These are phyloP conservation scores for Talpa occidentalis DNA, from an alignment of 2,113 vertebrate genomes.

Conservation along the genomic window DNA sequence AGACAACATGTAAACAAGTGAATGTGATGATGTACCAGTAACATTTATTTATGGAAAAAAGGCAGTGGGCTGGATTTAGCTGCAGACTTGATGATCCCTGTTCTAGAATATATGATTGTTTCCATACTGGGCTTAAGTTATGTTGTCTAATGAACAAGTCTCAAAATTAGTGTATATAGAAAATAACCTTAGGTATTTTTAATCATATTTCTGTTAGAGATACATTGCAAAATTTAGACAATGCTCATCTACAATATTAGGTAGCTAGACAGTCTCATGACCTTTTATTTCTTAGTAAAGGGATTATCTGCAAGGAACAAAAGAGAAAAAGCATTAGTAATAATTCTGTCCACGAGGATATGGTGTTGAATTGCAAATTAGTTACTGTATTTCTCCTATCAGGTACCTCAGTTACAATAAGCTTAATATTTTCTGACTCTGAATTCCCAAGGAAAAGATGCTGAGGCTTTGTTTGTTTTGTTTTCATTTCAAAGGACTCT, in stretches of 20 bases:
- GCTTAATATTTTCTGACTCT: neutral
- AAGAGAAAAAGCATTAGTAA: neutral
- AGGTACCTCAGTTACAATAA: neutral
- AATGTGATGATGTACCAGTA: neutral
- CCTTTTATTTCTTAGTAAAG: neutral
- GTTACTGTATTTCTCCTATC: neutral
- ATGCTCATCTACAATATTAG: neutral
- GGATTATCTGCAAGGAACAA: neutral
- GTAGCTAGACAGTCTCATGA: neutral
- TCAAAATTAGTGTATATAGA: neutral
- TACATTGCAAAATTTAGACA: neutral
- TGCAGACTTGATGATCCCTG: neutral
- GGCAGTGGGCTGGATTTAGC: neutral
- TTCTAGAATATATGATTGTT: neutral
- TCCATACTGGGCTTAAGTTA: neutral
- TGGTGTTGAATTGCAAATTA: neutral
- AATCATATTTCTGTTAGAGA: neutral
- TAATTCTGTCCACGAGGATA: neutral
- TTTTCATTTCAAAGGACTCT: neutral
- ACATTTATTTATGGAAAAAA: neutral
- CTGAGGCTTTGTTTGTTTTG: neutral
- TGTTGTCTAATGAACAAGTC: neutral
- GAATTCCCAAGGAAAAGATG: neutral
- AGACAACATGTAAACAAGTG: neutral
- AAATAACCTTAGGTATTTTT: conserved; percentile 3